Conservation (phyloP, 1,140 invertebrate species). For the Drosophila athabasca region DNA sequence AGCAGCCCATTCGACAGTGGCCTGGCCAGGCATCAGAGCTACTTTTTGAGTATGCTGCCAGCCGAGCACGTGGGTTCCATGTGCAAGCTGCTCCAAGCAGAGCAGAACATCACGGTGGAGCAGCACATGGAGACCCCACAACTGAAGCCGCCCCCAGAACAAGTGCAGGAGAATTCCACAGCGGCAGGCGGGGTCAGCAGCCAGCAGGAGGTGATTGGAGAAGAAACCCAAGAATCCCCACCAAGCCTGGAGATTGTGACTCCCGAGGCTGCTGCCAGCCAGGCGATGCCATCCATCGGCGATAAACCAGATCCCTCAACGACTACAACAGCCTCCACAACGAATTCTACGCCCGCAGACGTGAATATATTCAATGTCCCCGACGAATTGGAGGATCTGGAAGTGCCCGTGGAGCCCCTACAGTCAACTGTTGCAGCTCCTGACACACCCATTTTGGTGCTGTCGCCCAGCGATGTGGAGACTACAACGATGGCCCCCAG, state of each 20-base stretch:
- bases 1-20: conserved; percentile 6
- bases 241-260: conserved; percentile 21
- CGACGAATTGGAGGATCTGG: conserved; percentile 50
- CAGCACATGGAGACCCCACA: conserved; percentile 4
- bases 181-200: background rate
- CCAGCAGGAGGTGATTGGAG: conserved; percentile 18
- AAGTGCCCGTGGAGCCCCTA: background rate
- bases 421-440: conserved; percentile 6
- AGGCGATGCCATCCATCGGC: conserved; percentile 32
- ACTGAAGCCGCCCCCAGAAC: conserved; percentile 5
- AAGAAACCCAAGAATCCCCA: background rate
- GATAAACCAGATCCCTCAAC: background rate
- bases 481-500: background rate
- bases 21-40: conserved; percentile 79
- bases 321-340: conserved; percentile 9
- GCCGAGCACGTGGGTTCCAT: conserved; percentile 89
- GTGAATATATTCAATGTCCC: conserved; percentile 78
- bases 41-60: conserved; percentile 86
- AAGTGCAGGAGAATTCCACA: conserved; percentile 38
- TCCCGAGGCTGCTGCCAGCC: conserved; percentile 18
- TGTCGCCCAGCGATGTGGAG: conserved; percentile 34
- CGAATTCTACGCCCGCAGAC: conserved; percentile 49
- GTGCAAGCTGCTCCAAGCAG: conserved; percentile 84
- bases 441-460: conserved; percentile 4
- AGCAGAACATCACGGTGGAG: conserved; percentile 24